phyloP scores from a whole-genome alignment of 2,113 vertebrate species.

The Recurvirostra avosetta region DNA sequence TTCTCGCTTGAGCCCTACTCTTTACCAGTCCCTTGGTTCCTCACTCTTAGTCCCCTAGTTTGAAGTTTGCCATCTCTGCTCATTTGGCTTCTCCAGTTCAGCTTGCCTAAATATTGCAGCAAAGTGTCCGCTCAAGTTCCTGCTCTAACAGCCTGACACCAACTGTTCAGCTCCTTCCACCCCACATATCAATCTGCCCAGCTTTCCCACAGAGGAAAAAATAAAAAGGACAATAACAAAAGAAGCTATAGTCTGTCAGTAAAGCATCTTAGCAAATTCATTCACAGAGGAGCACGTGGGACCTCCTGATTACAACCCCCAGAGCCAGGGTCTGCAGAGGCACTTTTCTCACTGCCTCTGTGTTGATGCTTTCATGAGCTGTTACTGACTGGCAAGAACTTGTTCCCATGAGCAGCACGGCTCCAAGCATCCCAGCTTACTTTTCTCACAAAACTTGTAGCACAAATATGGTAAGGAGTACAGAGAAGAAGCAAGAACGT shows the following conservation, averaged over 20 bases:
- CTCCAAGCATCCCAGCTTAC: neutral
- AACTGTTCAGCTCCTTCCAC: neutral
- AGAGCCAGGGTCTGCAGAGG: neutral
- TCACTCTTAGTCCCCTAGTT: neutral
- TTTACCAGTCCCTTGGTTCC: neutral
- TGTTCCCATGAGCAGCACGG: accelerated
- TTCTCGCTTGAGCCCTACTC: neutral
- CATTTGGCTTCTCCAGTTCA: neutral
- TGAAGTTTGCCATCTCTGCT: neutral
- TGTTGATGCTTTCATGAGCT: neutral
- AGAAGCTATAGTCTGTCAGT: neutral
- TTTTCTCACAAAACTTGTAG: neutral
- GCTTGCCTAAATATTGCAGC: neutral
- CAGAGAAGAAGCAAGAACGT: neutral
- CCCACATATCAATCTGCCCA: neutral
- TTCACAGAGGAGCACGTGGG: neutral
- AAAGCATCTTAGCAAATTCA: neutral
- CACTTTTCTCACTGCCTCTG: neutral
- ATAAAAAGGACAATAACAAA: neutral
- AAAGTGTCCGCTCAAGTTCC: neutral
- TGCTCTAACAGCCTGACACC: neutral
- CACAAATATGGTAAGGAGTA: neutral
- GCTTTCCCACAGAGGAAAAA: neutral
- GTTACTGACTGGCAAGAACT: neutral
- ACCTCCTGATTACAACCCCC: neutral